A percentile compares a stretch with the other conserved stretches of the same genome.
phyloP scores from a whole-genome alignment of 2,888 invertebrate genomes.

The Apodemia mormo region DNA sequence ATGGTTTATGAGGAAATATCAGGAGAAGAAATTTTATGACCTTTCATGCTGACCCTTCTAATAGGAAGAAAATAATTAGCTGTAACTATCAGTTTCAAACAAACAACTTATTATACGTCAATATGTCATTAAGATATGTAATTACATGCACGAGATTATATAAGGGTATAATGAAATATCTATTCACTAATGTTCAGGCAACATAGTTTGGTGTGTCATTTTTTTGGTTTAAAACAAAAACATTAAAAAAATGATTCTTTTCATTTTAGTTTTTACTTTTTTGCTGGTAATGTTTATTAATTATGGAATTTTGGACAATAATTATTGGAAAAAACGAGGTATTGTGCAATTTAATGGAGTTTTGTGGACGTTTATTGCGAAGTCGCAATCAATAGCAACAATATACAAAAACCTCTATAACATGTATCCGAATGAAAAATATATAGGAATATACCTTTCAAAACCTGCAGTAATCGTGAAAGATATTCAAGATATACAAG shows the following conservation, averaged over 20 bases:
- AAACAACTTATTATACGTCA: too few relatives aligned
- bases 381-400: constrained; percentile 31
- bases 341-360: constrained; percentile 32
- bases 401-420: constrained; percentile 33
- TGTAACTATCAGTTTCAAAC: too few relatives aligned
- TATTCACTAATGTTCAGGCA: background rate
- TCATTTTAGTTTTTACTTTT: constrained; percentile 20
- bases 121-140: too few relatives aligned
- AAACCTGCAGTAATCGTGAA: constrained; percentile 45
- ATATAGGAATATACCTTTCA: constrained; percentile 30
- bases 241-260: constrained; percentile 20
- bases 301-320: constrained; percentile 18
- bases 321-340: constrained; percentile 35
- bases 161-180: background rate
- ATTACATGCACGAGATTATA: too few relatives aligned
- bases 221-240: background rate
- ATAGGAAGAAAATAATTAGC: too few relatives aligned
- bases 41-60: too few relatives aligned
- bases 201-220: background rate
- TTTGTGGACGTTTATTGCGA: constrained; percentile 27
- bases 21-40: too few relatives aligned
- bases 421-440: constrained; percentile 24
- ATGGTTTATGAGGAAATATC: too few relatives aligned
- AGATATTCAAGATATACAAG: constrained; percentile 49
- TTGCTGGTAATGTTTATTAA: constrained; percentile 2